These are phyloP conservation scores for Rhinopomastus cyanomelas DNA, from an alignment of 2,113 vertebrate genomes.

Conservation along the genomic window DNA sequence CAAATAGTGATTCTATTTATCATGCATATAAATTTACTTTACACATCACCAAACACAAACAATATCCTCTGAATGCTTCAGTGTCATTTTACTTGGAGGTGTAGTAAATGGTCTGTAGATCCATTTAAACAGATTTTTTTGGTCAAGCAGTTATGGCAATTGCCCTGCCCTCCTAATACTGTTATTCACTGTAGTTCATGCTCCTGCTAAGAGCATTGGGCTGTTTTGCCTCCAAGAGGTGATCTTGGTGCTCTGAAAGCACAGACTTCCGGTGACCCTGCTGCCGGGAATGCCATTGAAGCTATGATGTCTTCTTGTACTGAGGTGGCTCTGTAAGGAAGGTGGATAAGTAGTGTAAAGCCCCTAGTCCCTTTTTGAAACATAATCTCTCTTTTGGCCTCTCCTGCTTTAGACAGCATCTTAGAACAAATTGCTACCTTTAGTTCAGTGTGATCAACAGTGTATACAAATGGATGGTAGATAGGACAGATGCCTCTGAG, in stretches of 20 bases:
- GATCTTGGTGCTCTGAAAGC: background rate
- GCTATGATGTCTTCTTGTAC: background rate
- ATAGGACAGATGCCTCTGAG: background rate
- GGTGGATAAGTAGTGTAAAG: background rate
- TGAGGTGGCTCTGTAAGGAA: background rate
- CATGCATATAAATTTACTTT: background rate
- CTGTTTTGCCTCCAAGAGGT: background rate
- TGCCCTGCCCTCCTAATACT: background rate
- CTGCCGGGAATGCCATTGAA: background rate
- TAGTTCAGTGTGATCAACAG: background rate
- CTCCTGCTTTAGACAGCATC: background rate
- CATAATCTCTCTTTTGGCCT: background rate
- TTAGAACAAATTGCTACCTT: rapidly evolving
- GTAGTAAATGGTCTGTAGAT: background rate
- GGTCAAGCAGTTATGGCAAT: background rate
- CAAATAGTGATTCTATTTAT: background rate
- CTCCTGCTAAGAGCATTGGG: background rate
- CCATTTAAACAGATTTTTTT: background rate
- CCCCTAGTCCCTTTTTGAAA: background rate
- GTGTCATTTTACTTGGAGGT: background rate
- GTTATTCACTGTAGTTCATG: background rate
- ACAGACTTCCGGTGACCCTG: background rate
- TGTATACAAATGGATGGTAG: rapidly evolving
- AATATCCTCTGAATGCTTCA: background rate
- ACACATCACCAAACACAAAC: background rate